Base-by-base conservation (phyloP, 1,140 invertebrate genomes). In the Aradophagus sp. region DNA sequence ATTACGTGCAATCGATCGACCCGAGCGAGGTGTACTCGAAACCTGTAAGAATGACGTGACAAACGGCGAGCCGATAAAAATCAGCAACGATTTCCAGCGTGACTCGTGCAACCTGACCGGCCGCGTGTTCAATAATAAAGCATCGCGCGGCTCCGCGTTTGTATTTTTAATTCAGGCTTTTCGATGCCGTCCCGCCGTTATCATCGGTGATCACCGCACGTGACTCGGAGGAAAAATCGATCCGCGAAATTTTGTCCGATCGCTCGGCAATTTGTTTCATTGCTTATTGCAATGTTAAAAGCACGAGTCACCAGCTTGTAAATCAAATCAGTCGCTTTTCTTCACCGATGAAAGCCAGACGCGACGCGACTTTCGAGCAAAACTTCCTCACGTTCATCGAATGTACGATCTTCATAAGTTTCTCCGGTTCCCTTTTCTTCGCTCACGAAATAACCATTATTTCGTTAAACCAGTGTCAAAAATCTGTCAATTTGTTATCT, bases 161-260 rank as follows among this genome's bases (percentile, higher is more conserved):
- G 45, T 50, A 62, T 62, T 62, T 62, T 62, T 52, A 50, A 34
- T 50, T 50, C 44, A 34, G 35, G 20, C 29, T 20, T 14, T 15
- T 42, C 44, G 27, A 23, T 4, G 20, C 4, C 8, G 8, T 23
- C 4, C 8, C 20, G 20, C 8, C 8, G 20, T 11, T 10, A 11
- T 34, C 55, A 65, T 65, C 61, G 41, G 31, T 29, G 31, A 62
- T 62, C 47, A 44, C 12, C 44, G 35, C 36, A 63, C 48, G 34
- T 53, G 50, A 55, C 61, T 41, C 61, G 23, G 23, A 11, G 20
- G 20, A 6, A 65, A 65, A 39, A 65, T 65, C 48, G 42, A 65
- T 65, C 41, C 15, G 12, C 23, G 47, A 34, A 65, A 65, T 47
- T 55, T 41, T 13, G n/a, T 20, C 29, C 32, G 39, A 63, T 63